Conservation (phyloP, 2,113 vertebrate species). For the Blennius ocellaris region DNA sequence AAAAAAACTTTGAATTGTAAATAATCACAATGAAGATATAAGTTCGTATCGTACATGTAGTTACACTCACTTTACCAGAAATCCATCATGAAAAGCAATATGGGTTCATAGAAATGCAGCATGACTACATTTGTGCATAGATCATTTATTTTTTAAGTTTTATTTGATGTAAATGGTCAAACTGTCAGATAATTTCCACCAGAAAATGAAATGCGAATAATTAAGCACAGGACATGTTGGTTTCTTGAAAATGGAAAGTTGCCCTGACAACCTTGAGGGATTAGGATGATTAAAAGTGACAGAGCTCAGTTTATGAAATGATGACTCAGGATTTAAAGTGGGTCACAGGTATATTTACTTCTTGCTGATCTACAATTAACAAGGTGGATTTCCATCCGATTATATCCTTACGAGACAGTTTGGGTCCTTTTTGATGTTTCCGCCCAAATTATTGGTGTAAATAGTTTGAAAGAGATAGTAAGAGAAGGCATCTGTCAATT, state of each 20-base stretch:
- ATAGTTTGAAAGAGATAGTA: background rate
- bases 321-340: conserved; percentile 53
- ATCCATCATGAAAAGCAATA: background rate
- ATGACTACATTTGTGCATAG: background rate
- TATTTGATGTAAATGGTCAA: background rate
- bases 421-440: background rate
- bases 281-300: conserved; percentile 59
- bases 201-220: background rate
- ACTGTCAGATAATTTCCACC: background rate
- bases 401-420: background rate
- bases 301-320: conserved; percentile 53
- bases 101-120: background rate
- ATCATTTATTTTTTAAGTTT: background rate
- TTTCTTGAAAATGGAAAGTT: conserved; percentile 3
- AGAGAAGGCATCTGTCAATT: background rate
- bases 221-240: background rate
- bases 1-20: no score
- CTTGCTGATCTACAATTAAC: background rate
- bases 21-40: no score
- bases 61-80: background rate
- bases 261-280: conserved; percentile 23
- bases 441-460: background rate
- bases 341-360: conserved; percentile 40
- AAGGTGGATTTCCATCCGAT: background rate
- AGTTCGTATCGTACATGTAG: background rate